phyloP scores from a whole-genome alignment of 2,113 vertebrate genomes.

The Callipepla squamata region DNA sequence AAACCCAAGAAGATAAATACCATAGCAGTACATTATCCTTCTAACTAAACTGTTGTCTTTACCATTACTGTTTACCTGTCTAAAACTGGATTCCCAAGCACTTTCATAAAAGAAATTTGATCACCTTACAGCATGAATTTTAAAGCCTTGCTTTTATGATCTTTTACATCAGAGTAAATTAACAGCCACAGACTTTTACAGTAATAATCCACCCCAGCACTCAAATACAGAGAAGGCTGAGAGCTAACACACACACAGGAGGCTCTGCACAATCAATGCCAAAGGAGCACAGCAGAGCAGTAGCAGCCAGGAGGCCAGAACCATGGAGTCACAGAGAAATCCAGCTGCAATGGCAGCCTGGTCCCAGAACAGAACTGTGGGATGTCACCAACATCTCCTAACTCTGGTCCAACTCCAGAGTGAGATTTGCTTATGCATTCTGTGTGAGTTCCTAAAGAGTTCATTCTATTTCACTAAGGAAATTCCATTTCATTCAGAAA shows the following conservation, averaged over 20 bases:
- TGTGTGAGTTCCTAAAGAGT: background rate
- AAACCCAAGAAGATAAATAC: background rate
- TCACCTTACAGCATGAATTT: background rate
- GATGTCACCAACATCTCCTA: background rate
- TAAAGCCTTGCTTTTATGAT: background rate
- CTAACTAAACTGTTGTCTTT: background rate
- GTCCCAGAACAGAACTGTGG: background rate
- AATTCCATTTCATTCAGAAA: background rate
- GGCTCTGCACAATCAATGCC: fast-evolving
- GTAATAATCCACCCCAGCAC: background rate
- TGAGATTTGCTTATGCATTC: background rate
- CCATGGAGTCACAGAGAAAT: fast-evolving
- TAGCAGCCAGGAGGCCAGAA: background rate
- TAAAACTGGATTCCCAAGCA: background rate
- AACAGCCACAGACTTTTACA: background rate
- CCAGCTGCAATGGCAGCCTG: background rate
- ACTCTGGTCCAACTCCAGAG: background rate
- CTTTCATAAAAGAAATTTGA: background rate
- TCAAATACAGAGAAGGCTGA: background rate
- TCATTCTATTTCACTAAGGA: background rate
- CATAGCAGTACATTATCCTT: background rate
- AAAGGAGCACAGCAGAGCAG: background rate
- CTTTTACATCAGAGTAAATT: background rate
- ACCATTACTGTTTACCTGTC: background rate
- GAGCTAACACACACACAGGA: background rate